Base-by-base conservation (phyloP, 2,797 vertebrate species). In the Strix occidentalis region DNA sequence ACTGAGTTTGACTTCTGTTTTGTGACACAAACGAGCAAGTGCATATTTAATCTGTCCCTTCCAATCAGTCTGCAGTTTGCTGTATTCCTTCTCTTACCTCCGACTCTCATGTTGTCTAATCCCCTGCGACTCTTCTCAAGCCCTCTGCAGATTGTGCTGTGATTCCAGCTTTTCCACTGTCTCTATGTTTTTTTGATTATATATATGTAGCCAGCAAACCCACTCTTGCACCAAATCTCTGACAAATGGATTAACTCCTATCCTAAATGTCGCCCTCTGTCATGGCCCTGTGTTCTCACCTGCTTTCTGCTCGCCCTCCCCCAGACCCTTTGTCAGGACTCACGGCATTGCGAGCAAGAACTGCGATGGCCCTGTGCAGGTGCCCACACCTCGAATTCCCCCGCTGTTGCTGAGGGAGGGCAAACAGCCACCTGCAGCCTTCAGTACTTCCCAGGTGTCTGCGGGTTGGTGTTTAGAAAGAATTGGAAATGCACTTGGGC, bases 391-490 rank as follows among this genome's bases (percentile, higher is more conserved):
- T 15, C 8, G 11, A 5, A 6, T 17, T 35, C 2, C 54, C 31
- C 4, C 3, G 5, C 51, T 24, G n/a, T 5, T 7, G 19, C 41
- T 5, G 77, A 28, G 14, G 29, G 7, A 13, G 18, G 50, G 33
- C 28, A 4, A 2, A 7, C 20, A 43, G 77, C 18, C 24, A 1
- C 64, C 6, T 4, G n/a, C 17, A 20, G 17, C 3, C 20, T 15
- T 7, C 39, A 1, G 54, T 4, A 0, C 18, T 10, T 18, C 11
- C 13, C n/a, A 1, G 21, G 28, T 3, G 39, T 5, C n/a, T 23
- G 29, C 4, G 17, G 6, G 35, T 5, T 0, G 46, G 8, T 4
- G 43, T 5, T 31, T 1, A 14, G n/a, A 1, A 4, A 5, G 41
- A 2, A 3, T 3, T 4, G 41, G 65, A 21, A 13, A 1, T 2